Evolutionary conservation across 2,888 invertebrate genomes (phyloP).

Genomic region (Biston betularia): DNA sequence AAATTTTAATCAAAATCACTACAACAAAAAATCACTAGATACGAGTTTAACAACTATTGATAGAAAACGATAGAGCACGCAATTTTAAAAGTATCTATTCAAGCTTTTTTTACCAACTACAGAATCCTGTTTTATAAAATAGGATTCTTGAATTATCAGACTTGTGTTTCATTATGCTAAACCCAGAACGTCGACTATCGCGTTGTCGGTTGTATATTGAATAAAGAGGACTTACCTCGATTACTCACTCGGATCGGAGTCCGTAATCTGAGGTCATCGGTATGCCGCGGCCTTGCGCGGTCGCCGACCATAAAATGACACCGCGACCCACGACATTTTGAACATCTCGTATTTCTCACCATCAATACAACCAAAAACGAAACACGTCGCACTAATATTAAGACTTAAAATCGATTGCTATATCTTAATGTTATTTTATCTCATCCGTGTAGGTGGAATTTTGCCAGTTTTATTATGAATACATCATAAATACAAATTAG

Average conservation of each 20-base stretch:
- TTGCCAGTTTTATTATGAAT: conserved; percentile 46
- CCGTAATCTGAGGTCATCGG: conserved; percentile 76
- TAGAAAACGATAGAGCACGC: too few relatives aligned
- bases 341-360: conserved; percentile 52
- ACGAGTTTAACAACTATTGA: too few relatives aligned
- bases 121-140: too few relatives aligned
- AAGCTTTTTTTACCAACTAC: too few relatives aligned
- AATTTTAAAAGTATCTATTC: too few relatives aligned
- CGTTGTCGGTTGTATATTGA: conserved; percentile 14
- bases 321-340: conserved; percentile 72
- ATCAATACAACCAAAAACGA: conserved; percentile 45
- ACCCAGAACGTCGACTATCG: background rate
- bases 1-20: too few relatives aligned
- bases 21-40: too few relatives aligned
- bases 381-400: conserved; percentile 43
- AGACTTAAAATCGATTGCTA: conserved; percentile 47
- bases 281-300: conserved; percentile 81
- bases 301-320: conserved; percentile 77
- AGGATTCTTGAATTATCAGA: too few relatives aligned
- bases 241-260: conserved; percentile 54
- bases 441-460: conserved; percentile 48
- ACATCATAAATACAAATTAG: conserved; percentile 49
- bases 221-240: conserved; percentile 47
- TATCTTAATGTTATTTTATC: conserved; percentile 35
- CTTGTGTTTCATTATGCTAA: background rate